Conservation (phyloP, 1,140 invertebrate genomes). For the Zaprionus ghesquierei region DNA sequence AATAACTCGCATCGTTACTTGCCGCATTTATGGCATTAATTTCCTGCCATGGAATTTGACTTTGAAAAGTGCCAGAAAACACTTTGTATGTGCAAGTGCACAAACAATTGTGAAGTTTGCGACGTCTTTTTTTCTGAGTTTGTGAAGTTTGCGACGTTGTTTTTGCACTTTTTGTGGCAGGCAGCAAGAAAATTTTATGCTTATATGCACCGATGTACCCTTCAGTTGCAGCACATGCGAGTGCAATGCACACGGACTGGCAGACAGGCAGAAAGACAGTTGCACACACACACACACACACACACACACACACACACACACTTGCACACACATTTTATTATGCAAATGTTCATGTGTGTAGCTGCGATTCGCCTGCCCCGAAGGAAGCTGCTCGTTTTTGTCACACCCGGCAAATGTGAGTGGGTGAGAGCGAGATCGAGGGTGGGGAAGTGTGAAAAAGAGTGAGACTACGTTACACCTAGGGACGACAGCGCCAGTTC, state of each 20-base stretch:
- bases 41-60: constrained; percentile 13
- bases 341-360: constrained; percentile 36
- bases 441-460: not conserved
- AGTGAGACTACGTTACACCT: not conserved
- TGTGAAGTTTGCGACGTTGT: not conserved
- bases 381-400: constrained; percentile 16
- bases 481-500: not conserved
- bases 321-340: constrained; percentile 37
- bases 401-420: not conserved
- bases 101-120: not conserved
- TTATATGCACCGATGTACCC: constrained; percentile 1
- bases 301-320: not conserved
- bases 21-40: constrained; percentile 6
- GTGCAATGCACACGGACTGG: not conserved
- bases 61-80: not conserved
- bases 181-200: not conserved
- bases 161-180: not conserved
- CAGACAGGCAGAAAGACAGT: not conserved
- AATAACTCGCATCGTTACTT: not conserved
- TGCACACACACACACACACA: not conserved
- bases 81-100: not conserved
- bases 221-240: not conserved
- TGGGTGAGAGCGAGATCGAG: not conserved
- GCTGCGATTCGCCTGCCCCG: constrained; percentile 7
- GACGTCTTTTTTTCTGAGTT: no score